Percentiles rank a stretch among this genome's conserved stretches.
phyloP scores from a whole-genome alignment of 37 sponge, comb jelly and placozoan species.

The Eunapius fragilis region DNA sequence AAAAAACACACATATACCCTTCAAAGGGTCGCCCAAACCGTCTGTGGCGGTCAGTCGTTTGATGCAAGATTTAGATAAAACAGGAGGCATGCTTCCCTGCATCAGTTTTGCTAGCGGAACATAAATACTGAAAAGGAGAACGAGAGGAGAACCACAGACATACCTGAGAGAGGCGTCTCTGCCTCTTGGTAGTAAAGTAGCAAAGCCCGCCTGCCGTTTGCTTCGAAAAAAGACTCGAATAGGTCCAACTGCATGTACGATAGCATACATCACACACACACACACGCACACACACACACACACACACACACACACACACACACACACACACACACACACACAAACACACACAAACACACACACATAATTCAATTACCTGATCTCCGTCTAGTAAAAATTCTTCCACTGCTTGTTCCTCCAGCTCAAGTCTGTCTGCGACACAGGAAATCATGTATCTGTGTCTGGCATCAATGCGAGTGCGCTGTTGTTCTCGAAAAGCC shows the following conservation, averaged over 20 bases:
- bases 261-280: too few species aligned
- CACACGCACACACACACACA: too few species aligned
- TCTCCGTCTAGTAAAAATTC: conserved; percentile 84
- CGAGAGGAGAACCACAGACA: neutral
- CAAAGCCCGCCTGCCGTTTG: conserved; percentile 76
- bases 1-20: conserved; percentile 82
- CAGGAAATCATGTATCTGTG: conserved; percentile 66
- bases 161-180: conserved; percentile 61
- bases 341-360: too few species aligned
- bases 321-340: too few species aligned
- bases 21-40: conserved; percentile 64
- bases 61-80: conserved; percentile 13
- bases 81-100: conserved; percentile 13
- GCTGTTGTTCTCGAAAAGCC: conserved; percentile 68
- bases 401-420: conserved; percentile 60
- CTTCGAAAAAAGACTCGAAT: conserved; percentile 77
- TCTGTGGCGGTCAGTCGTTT: conserved; percentile 77
- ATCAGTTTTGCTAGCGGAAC: conserved; percentile 27
- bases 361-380: conserved; percentile 61
- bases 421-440: conserved; percentile 60
- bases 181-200: conserved; percentile 86
- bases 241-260: conserved; percentile 63
- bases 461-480: conserved; percentile 60
- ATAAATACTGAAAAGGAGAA: neutral
- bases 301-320: too few species aligned